A percentile compares a stretch with the other conserved stretches of the same genome.
These are phyloP conservation scores for Bugula neritina DNA, from an alignment of 2,888 invertebrate species.

Conservation along the genomic window DNA sequence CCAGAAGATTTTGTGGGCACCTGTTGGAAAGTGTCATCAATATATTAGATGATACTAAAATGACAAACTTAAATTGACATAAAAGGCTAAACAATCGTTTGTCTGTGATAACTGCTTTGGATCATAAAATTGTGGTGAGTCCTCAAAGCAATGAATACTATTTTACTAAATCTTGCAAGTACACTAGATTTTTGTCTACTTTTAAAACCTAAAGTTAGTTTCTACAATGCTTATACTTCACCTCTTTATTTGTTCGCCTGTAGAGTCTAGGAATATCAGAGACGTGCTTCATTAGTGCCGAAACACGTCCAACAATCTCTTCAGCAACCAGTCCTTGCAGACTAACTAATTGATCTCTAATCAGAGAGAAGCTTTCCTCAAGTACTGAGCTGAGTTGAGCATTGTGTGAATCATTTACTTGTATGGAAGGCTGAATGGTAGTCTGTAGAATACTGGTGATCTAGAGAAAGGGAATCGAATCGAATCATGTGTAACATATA, in stretches of 20 bases:
- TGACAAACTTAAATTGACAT: too few relatives aligned
- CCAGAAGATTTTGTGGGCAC: constrained; percentile 72
- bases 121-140: too few relatives aligned
- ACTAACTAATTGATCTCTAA: neutral
- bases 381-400: neutral
- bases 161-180: too few relatives aligned
- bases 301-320: constrained; percentile 45
- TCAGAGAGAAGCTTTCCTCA: constrained; percentile 8
- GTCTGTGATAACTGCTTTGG: too few relatives aligned
- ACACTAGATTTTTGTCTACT: too few relatives aligned
- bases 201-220: too few relatives aligned
- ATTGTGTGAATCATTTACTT: neutral
- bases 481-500: too few relatives aligned
- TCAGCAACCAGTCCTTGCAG: constrained; percentile 32
- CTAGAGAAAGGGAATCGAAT: neutral
- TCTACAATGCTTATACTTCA: constrained; percentile 32
- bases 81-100: too few relatives aligned
- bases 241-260: constrained; percentile 80
- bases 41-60: too few relatives aligned
- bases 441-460: neutral
- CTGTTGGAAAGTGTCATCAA: too few relatives aligned
- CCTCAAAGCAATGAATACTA: too few relatives aligned
- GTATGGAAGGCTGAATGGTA: neutral
- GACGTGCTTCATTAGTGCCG: constrained; percentile 57
- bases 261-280: constrained; percentile 88